Percentiles rank a stretch among this genome's conserved stretches.
Evolutionary conservation across 2,888 invertebrate species (phyloP).

Genomic region (Athalia circularis): DNA sequence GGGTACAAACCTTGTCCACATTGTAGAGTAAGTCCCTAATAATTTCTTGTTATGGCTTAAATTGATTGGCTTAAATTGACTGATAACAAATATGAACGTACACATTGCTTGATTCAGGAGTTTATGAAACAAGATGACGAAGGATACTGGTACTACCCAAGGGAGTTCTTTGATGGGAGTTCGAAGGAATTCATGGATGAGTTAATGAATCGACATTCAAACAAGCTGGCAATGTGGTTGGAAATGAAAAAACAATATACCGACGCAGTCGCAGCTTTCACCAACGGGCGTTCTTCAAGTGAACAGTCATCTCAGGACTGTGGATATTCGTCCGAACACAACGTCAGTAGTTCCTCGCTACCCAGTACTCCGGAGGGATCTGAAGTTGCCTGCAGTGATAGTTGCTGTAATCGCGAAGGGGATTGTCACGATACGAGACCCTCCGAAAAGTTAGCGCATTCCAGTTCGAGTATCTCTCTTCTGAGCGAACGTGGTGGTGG

Average conservation of each 20-base stretch:
- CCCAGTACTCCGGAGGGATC: constrained; percentile 93
- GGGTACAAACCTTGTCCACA: constrained; percentile 42
- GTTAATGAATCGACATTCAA: constrained; percentile 65
- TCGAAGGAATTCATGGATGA: constrained; percentile 66
- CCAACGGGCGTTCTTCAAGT: constrained; percentile 77
- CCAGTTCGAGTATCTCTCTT: constrained; percentile 66
- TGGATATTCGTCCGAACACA: constrained; percentile 91
- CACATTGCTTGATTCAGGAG: neutral
- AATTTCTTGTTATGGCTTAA: neutral
- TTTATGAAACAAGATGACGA: constrained; percentile 40
- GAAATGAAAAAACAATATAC: constrained; percentile 61
- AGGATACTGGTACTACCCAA: constrained; percentile 40
- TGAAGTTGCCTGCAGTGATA: constrained; percentile 92
- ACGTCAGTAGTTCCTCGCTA: constrained; percentile 86
- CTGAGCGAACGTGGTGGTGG: constrained; percentile 75
- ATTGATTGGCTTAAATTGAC: neutral
- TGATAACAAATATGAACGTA: neutral
- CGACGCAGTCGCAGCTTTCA: constrained; percentile 62
- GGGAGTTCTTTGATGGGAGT: constrained; percentile 37
- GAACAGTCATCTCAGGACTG: constrained; percentile 86
- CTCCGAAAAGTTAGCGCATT: constrained; percentile 63
- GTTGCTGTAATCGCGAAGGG: constrained; percentile 87
- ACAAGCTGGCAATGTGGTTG: constrained; percentile 67
- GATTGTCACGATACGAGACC: constrained; percentile 68
- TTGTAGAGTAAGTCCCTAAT: constrained; percentile 15